Conservation (phyloP, 1,140 invertebrate genomes). For the Xylocopa sonorina region DNA sequence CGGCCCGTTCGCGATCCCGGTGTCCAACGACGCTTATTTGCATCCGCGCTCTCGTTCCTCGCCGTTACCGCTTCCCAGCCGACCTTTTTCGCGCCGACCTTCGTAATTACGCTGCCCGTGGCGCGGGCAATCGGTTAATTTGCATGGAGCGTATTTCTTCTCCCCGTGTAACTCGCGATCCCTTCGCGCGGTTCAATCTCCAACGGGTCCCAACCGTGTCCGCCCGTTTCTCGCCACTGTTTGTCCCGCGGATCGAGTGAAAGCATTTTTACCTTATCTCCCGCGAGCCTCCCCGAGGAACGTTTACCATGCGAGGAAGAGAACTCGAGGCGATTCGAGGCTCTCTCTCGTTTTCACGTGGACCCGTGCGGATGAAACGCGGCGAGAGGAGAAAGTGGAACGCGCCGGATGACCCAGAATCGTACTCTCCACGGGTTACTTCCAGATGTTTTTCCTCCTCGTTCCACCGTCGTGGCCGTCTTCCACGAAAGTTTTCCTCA, state of each 20-base stretch:
- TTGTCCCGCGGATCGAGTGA: not conserved
- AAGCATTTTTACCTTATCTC: not conserved
- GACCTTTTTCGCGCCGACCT: not conserved
- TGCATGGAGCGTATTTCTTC: conserved; percentile 49
- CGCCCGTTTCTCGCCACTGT: too few relatives aligned
- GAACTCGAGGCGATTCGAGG: not conserved
- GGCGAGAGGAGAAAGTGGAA: conserved; percentile 75
- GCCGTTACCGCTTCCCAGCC: conserved; percentile 6
- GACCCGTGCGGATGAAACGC: conserved; percentile 55
- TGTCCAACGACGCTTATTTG: conserved; percentile 35
- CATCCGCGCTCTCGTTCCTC: conserved; percentile 10
- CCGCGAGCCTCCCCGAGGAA: too few relatives aligned
- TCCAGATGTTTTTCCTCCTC: not conserved
- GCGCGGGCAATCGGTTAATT: conserved; percentile 18
- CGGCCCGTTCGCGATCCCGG: conserved; percentile 34
- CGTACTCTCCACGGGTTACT: conserved; percentile 20
- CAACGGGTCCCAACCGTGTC: too few relatives aligned
- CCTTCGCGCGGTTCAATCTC: too few relatives aligned
- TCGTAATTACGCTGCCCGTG: conserved; percentile 32
- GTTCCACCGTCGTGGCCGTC: not conserved
- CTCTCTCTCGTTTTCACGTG: not conserved
- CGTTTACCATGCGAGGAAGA: not conserved
- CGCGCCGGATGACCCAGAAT: conserved; percentile 69
- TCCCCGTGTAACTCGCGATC: conserved; percentile 6
- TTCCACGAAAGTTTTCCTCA: conserved; percentile 23